phyloP scores from a whole-genome alignment of 23 tunicate species.

The Aplidium turbinatum region DNA sequence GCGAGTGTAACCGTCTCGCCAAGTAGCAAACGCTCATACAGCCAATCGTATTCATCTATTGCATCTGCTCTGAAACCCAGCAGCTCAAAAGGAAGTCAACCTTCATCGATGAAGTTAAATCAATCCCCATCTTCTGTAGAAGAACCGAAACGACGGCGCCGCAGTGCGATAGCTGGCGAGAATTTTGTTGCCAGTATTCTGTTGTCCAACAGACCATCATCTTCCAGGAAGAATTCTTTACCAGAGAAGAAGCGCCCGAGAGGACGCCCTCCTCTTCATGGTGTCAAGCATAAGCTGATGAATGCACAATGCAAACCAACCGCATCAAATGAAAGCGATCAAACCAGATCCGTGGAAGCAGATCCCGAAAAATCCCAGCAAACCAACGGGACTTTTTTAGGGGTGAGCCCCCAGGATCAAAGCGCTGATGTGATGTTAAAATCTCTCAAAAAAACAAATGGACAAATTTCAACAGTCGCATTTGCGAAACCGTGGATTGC shows the following conservation, averaged over 20 bases:
- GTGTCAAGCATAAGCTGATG: no score
- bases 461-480: conserved; percentile 22
- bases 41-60: no score
- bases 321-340: background rate
- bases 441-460: background rate
- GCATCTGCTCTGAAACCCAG: no score
- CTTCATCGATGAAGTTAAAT: background rate
- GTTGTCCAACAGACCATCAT: conserved; percentile 34
- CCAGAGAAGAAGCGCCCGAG: conserved; percentile 19
- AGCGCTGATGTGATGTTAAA: conserved; percentile 27
- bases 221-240: background rate
- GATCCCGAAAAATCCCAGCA: conserved; percentile 5
- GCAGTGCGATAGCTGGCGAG: conserved; percentile 80
- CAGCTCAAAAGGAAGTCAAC: background rate
- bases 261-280: background rate
- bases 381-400: conserved; percentile 74
- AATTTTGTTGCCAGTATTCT: conserved; percentile 77
- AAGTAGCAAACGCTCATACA: conserved; percentile 30
- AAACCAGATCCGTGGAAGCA: background rate
- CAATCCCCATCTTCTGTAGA: background rate
- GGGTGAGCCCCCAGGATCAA: conserved; percentile 89
- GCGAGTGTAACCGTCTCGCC: conserved; percentile 54
- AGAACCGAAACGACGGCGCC: conserved; percentile 54
- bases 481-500: conserved; percentile 71
- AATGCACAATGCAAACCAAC: no score